Evolutionary conservation across 2,888 invertebrate species (phyloP).

Genomic region (Meliscaeva auricollis): DNA sequence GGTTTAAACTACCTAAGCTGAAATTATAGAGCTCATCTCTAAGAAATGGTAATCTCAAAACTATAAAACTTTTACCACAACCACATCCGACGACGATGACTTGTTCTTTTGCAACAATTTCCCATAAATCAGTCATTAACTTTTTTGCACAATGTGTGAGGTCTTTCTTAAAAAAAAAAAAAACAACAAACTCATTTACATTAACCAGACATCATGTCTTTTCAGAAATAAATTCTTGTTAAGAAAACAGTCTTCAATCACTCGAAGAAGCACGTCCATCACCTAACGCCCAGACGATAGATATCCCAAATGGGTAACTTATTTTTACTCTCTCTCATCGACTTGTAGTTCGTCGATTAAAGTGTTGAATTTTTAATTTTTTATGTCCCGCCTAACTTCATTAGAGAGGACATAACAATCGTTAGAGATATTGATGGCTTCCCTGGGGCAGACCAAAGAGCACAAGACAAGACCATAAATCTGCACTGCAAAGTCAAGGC

Average conservation of each 20-base stretch:
- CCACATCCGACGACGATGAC: too few species aligned
- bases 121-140: slow-evolving; percentile 54
- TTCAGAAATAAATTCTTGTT: slow-evolving; percentile 52
- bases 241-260: slow-evolving; percentile 13
- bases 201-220: slow-evolving; percentile 40
- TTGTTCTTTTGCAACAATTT: not conserved
- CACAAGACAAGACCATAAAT: slow-evolving; percentile 48
- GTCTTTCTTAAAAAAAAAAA: slow-evolving; percentile 33
- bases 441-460: slow-evolving; percentile 43
- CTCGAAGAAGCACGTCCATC: slow-evolving; percentile 22
- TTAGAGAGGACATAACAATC: slow-evolving; percentile 45
- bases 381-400: slow-evolving; percentile 56
- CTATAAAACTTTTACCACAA: too few species aligned
- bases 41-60: too few species aligned
- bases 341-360: slow-evolving; percentile 47
- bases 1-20: too few species aligned
- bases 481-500: slow-evolving; percentile 29
- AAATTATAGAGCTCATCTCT: too few species aligned
- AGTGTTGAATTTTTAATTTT: slow-evolving; percentile 72
- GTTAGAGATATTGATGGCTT: slow-evolving; percentile 61
- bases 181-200: slow-evolving; percentile 55
- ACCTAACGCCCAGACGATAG: slow-evolving; percentile 38
- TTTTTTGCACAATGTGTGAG: slow-evolving; percentile 57
- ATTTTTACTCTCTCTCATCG: slow-evolving; percentile 3
- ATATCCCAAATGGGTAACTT: slow-evolving; percentile 5